Base-by-base conservation (phyloP, 2,113 vertebrate genomes). In the Cephalopholis sonnerati region DNA sequence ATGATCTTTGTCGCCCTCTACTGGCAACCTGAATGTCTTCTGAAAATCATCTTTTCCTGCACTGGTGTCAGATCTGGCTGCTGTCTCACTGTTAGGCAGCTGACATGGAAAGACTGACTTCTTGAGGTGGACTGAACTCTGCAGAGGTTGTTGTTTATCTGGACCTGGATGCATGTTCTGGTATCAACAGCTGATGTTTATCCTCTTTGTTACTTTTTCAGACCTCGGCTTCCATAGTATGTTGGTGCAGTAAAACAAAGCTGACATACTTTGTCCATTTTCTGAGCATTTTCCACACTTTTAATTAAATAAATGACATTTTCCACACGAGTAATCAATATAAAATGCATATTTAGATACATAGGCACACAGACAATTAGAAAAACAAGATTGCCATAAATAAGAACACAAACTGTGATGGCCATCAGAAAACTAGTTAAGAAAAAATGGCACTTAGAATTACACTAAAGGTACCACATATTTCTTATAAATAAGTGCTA, bases 221-320 rank as follows among this genome's bases (percentile, higher is more conserved):
- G 32, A 36, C 32, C 32, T 36, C 5, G 32, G 32, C 32, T 36
- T 36, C 32, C 32, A 36, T 36, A 7, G 36, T 24, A 51, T 51
- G 6, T 51, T 44, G 22, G 63, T 44, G 18, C 44, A 50, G 22
- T 18, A 65, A 48, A 66, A 1, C 15, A 66, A 64, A 39, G n/a
- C 39, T 2, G 5, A 46, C 50, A 39, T 25, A 3, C 59, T 44
- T 65, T 32, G 16, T 39, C 18, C 8, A 51, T n/a, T 68, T 61
- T 53, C 2, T 36, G 24, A 54, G 36, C 16, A 22, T 36, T 54
- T 20, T 41, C 6, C 20, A 67, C 27, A 18, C 15, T 44, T 50
- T 65, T 84, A 76, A 77, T 78, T 69, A 7, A 50, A 39, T 4
- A 4, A 46, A 62, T 51, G 5, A 54, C n/a, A 68, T 15, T 69